A percentile compares a stretch with the other conserved stretches of the same genome.
Conservation (phyloP, 2,797 vertebrate species). For the Danio kyathit region DNA sequence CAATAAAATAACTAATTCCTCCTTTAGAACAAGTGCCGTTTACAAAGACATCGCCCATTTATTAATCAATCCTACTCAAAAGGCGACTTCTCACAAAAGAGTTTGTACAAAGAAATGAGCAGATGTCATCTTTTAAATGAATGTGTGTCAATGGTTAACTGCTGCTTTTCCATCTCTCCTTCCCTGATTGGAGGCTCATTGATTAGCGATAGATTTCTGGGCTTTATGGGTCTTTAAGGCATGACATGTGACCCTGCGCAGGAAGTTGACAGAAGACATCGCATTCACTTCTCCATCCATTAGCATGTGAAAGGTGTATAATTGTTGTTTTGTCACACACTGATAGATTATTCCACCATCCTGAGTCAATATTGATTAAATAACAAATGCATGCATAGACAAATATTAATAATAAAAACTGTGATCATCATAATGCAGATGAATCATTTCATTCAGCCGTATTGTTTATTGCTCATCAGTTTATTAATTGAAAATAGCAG, state of each 20-base stretch:
- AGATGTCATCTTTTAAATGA: not conserved
- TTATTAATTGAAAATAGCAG: slow-evolving; percentile 60
- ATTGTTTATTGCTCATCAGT: slow-evolving; percentile 8
- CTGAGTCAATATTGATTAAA: not conserved
- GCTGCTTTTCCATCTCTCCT: not conserved
- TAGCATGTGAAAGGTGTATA: slow-evolving; percentile 59
- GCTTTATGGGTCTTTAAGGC: slow-evolving; percentile 75
- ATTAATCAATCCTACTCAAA: not conserved
- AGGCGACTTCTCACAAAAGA: not conserved
- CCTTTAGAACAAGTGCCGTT: not conserved
- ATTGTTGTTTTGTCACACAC: not conserved
- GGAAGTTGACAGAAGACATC: slow-evolving; percentile 72
- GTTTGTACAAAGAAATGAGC: not conserved
- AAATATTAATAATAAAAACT: not conserved
- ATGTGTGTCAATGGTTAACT: not conserved
- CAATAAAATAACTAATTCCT: no score
- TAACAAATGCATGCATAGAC: not conserved
- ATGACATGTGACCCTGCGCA: slow-evolving; percentile 66
- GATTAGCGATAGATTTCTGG: slow-evolving; percentile 22
- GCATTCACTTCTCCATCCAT: slow-evolving; percentile 71
- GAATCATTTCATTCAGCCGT: not conserved
- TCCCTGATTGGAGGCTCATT: not conserved
- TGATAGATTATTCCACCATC: slow-evolving; percentile 23
- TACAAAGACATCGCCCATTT: not conserved
- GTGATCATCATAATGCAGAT: not conserved